phyloP scores from a whole-genome alignment of 2,113 vertebrate genomes.

The Cisticola juncidis region DNA sequence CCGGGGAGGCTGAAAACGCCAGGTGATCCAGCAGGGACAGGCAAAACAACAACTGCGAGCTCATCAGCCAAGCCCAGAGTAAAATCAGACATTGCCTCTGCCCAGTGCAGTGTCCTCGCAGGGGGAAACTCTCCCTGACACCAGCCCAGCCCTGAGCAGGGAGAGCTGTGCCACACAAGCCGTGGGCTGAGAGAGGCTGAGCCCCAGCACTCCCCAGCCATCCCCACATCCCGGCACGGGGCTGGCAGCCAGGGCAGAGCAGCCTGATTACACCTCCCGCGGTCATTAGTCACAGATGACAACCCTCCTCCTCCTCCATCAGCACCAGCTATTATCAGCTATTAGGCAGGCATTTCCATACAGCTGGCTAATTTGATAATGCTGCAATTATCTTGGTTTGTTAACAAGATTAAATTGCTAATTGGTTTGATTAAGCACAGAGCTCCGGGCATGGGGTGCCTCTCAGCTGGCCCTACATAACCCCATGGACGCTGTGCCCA shows the following conservation, averaged over 20 bases:
- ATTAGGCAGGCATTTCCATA: conserved; percentile 56
- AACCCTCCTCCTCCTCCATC: background rate
- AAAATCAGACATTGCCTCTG: background rate
- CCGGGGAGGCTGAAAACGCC: background rate
- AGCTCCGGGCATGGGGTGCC: conserved; percentile 1
- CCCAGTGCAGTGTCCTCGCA: background rate
- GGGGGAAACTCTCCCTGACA: background rate
- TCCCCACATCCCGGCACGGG: accelerated
- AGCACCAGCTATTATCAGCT: conserved; percentile 52
- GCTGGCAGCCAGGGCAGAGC: background rate
- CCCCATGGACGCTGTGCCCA: background rate
- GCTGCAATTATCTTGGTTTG: conserved; percentile 61
- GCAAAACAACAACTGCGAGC: background rate
- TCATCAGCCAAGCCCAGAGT: background rate
- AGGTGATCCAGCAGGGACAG: background rate
- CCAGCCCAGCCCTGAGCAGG: accelerated
- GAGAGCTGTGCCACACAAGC: background rate
- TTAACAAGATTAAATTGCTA: conserved; percentile 67
- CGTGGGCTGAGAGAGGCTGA: background rate
- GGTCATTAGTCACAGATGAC: background rate
- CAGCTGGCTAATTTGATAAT: conserved; percentile 65
- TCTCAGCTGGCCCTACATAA: background rate
- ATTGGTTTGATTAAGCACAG: conserved; percentile 59
- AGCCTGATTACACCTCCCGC: background rate
- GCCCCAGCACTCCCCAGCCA: background rate